Conservation (phyloP, 1,140 invertebrate genomes). For the Drosophila arawakana region DNA sequence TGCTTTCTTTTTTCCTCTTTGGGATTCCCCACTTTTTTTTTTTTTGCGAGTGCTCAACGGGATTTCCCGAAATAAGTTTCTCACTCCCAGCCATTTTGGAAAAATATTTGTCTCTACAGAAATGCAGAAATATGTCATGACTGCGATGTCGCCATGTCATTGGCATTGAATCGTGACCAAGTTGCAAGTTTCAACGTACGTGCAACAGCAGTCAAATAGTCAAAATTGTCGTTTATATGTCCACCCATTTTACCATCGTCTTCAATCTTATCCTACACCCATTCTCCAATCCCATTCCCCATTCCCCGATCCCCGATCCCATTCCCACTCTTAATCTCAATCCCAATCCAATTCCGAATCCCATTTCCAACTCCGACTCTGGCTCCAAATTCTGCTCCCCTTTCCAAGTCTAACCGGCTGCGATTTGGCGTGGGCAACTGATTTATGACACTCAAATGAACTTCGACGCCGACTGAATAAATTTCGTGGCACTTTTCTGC, state of each 20-base stretch:
- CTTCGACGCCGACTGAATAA: constrained; percentile 79
- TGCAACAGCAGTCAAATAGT: constrained; percentile 70
- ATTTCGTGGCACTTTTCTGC: constrained; percentile 65
- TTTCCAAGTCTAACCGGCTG: not conserved
- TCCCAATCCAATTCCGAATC: not conserved
- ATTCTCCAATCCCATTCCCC: not conserved
- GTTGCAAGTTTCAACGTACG: constrained; percentile 71
- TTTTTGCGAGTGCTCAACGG: constrained; percentile 22
- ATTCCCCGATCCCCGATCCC: not conserved
- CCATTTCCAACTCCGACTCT: not conserved
- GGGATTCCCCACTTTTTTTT: constrained; percentile 5
- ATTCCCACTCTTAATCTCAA: not conserved
- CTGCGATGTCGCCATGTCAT: constrained; percentile 20
- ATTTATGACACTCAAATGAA: constrained; percentile 82
- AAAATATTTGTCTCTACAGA: constrained; percentile 60
- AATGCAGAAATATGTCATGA: constrained; percentile 53
- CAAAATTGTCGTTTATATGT: constrained; percentile 73
- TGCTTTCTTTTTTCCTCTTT: not conserved
- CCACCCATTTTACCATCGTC: constrained; percentile 15
- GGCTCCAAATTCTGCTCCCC: not conserved
- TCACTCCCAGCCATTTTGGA: constrained; percentile 41
- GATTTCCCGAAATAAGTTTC: constrained; percentile 69
- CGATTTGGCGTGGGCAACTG: constrained; percentile 52
- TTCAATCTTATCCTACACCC: not conserved
- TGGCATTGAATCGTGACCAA: constrained; percentile 58